A percentile compares a stretch with the other conserved stretches of the same genome.
phyloP scores from a whole-genome alignment of 2,888 invertebrate species.

The Oeneis ivallda region DNA sequence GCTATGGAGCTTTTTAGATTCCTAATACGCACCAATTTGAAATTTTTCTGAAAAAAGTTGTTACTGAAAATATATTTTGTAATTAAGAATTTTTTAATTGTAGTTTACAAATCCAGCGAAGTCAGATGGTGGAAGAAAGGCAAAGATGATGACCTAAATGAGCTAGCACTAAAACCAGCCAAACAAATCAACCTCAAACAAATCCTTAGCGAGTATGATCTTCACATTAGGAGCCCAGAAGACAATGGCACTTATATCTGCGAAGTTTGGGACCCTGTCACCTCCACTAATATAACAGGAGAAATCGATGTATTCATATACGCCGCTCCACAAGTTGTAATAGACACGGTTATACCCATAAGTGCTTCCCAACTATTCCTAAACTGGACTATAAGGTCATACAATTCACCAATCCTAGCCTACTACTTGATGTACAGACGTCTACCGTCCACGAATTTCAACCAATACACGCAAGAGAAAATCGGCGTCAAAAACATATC shows the following conservation, averaged over 20 bases:
- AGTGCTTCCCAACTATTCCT: conserved; percentile 88
- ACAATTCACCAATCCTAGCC: conserved; percentile 85
- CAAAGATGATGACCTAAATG: conserved; percentile 45
- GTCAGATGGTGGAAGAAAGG: conserved; percentile 64
- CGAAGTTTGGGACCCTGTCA: conserved; percentile 56
- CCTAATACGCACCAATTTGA: too few species aligned
- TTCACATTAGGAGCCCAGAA: conserved; percentile 79
- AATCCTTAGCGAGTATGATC: conserved; percentile 78
- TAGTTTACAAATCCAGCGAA: conserved; percentile 63
- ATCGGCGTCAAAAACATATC: conserved; percentile 85
- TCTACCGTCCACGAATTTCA: conserved; percentile 45
- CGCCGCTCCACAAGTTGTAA: conserved; percentile 86
- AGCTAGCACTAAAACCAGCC: conserved; percentile 39
- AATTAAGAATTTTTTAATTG: conserved; percentile 31
- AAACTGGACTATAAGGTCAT: conserved; percentile 91
- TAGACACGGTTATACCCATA: conserved; percentile 88
- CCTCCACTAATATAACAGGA: conserved; percentile 65
- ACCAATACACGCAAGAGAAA: conserved; percentile 78
- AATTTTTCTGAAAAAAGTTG: too few species aligned
- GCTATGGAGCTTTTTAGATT: too few species aligned
- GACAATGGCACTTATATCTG: conserved; percentile 85
- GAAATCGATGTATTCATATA: conserved; percentile 81
- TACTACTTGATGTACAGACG: conserved; percentile 82
- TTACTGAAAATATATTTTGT: too few species aligned
- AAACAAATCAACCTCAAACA: conserved; percentile 64